Conservation (phyloP, 2,113 vertebrate species). For the Platycercus adscitus region DNA sequence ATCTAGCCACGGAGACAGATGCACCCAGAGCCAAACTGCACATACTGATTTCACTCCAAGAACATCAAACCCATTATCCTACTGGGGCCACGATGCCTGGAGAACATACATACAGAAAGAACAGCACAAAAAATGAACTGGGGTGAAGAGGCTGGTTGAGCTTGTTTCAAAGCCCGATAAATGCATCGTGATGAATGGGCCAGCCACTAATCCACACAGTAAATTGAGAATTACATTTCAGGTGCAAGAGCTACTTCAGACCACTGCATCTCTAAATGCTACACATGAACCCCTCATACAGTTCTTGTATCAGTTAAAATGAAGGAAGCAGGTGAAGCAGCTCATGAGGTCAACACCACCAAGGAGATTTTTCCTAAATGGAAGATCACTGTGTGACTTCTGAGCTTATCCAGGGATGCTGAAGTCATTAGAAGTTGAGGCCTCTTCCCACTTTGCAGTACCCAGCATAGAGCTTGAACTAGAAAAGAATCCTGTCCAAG, state of each 20-base stretch:
- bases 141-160: not conserved
- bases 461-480: not conserved
- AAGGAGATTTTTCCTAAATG: not conserved
- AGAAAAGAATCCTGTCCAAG: not conserved
- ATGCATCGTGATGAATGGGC: fast-evolving
- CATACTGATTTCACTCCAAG: not conserved
- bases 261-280: not conserved
- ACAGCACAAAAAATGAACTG: not conserved
- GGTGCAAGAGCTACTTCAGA: not conserved
- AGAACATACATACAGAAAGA: not conserved
- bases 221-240: not conserved
- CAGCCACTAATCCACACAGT: not conserved
- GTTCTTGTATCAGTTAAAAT: not conserved
- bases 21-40: not conserved
- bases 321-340: not conserved
- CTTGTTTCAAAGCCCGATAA: not conserved
- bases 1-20: not conserved
- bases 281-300: not conserved
- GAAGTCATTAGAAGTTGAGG: not conserved
- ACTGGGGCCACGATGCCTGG: not conserved
- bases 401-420: not conserved
- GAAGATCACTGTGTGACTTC: not conserved
- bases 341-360: not conserved
- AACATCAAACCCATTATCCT: not conserved
- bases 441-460: not conserved